Base-by-base conservation (phyloP, 1,140 invertebrate genomes). In the Uloborus diversus region DNA sequence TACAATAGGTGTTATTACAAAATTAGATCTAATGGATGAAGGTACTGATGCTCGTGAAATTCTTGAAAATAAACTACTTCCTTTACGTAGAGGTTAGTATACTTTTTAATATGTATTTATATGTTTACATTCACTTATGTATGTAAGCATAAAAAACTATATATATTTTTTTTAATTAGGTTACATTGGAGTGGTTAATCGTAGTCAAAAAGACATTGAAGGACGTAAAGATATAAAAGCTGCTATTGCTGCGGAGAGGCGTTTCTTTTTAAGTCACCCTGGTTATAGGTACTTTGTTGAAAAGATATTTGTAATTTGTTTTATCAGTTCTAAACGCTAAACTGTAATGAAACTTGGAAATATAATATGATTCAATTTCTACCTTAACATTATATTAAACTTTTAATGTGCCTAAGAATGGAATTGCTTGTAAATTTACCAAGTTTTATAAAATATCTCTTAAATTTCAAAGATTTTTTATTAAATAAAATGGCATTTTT, bases 161-260 rank as follows among this genome's bases (percentile, higher is more conserved):
- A 17, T 1, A 1, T 42, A 9, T 42, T 42, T 42, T 53, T 13
- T n/a, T 33, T 57, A 1, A 32, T 3, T 64, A 81, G 76, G 96
- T 9, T 98, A 98, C 85, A 96, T 99, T 84, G 98, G 97, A 83
- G 97, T 99, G 7, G 96, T 99, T 7, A 99, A 99, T 88, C 92
- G 98, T 84, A 98, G 96, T 85, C 98, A 99, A 87, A 98, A 80
- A 49, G 89, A 91, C 82, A 91, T 92, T 83, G 89, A 91, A 47
- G 90, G 97, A 0, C 90, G 92, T 47, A 99, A 99, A 89, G 98
- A 99, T 85, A 99, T 99, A 80, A 92, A 94, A 86, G 93, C 93
- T 82, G 97, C 98, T 3, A 87, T 99, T 81, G 94, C 92, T 64
- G 95, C 96, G 56, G 98, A 99, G 88, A 90, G 97, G 79, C 98